A percentile compares a stretch with the other conserved stretches of the same genome.
These are phyloP conservation scores for Pharmacophagus antenor DNA, from an alignment of 2,888 invertebrate species.

Conservation along the genomic window DNA sequence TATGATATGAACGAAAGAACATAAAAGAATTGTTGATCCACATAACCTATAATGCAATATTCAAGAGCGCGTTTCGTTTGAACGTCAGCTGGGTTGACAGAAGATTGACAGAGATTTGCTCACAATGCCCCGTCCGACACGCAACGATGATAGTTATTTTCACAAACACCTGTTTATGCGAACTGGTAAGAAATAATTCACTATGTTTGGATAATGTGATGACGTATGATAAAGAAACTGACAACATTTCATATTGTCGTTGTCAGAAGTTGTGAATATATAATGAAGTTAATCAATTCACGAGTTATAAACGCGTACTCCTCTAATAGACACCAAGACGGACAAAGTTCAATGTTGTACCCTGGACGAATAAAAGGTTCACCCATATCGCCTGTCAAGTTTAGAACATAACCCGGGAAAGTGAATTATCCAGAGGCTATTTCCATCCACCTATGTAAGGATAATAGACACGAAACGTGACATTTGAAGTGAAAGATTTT, in stretches of 20 bases:
- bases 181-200: conserved; percentile 5
- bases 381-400: neutral
- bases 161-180: conserved; percentile 17
- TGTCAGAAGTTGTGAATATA: neutral
- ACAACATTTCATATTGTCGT: no score
- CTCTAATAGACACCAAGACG: neutral
- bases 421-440: neutral
- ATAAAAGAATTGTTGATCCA: neutral
- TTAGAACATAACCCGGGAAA: neutral
- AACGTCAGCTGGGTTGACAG: conserved; percentile 15
- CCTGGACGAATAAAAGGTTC: neutral
- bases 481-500: neutral
- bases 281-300: neutral
- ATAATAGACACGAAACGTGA: neutral
- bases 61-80: neutral
- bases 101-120: conserved; percentile 22
- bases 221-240: no score
- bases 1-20: neutral
- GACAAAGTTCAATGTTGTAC: neutral
- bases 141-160: conserved; percentile 11
- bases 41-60: conserved; percentile 3
- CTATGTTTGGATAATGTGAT: neutral
- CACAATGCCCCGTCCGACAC: conserved; percentile 16
- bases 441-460: neutral
- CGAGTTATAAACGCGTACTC: neutral